Evolutionary conservation across 2,797 vertebrate species (phyloP), one percentile per base, ranked within the genome.

Genomic region (Thamnophis elegans): DNA sequence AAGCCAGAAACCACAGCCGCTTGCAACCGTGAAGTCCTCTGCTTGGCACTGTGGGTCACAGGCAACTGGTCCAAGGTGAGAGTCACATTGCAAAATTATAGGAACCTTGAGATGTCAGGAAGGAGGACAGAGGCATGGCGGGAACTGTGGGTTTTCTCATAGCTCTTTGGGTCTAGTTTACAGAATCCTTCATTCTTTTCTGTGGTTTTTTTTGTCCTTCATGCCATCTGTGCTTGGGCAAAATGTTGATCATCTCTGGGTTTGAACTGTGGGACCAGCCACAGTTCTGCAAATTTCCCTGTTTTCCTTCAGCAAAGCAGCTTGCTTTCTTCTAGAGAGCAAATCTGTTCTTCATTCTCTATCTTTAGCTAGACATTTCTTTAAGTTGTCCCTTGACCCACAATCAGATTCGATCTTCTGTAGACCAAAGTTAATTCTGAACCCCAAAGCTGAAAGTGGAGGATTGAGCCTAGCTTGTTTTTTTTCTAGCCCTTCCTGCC

Each of bases 51-150:
- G 91, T 99, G 99, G 99, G 97, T 90, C 0, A 68, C 96, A 47
- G 98, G 98, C 65, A 98, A 96, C 97, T 99, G 99, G 99, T 98
- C 98, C 0, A 97, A 99, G 98, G 99, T 99, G 93, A 65, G 60
- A 54, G 0, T 1, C 22, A 26, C 25, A 32, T 51, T 0, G 0
- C 0, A 0, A 0, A 60, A 18, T 0, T 22, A 13, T 0, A 2
- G 12, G 0, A 1, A 2, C n/a, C 2, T 1, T 0, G 0, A 78
- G 0, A 32, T 3, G 54, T 53, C 1, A 0, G 11, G 55, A 0
- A 85, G 58, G 8, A 82, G 73, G 32, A 47, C 36, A 82, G 36
- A 16, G 4, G 4, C 36, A 2, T 0, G 60, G 2, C 0, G 22
- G 10, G 59, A n/a, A 1, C 16, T 3, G 42, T 6, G 9, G 11